A percentile compares a stretch with the other conserved stretches of the same genome.
Conservation (phyloP, 2,113 vertebrate genomes). For the Lycocorax pyrrhopterus region DNA sequence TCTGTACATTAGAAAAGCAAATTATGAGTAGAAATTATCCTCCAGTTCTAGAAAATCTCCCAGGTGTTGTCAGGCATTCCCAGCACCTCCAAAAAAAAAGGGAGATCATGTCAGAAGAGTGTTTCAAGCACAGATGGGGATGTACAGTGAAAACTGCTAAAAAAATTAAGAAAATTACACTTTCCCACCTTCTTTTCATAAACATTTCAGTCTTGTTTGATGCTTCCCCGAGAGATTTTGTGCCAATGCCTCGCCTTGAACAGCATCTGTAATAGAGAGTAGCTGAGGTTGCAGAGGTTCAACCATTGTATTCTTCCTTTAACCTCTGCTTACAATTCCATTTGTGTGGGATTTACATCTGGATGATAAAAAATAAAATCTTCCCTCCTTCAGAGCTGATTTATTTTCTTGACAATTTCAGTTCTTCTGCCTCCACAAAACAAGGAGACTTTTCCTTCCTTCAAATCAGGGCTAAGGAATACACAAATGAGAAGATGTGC, state of each 20-base stretch:
- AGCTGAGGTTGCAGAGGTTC: not conserved
- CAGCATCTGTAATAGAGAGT: not conserved
- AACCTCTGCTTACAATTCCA: not conserved
- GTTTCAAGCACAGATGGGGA: not conserved
- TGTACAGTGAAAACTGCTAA: not conserved
- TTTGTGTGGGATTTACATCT: not conserved
- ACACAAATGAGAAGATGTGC: constrained; percentile 33
- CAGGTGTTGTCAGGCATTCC: not conserved
- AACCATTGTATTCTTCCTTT: not conserved
- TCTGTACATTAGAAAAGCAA: not conserved
- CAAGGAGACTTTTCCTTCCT: not conserved
- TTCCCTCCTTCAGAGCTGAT: not conserved
- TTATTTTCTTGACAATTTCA: not conserved
- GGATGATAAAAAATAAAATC: not conserved
- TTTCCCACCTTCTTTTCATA: not conserved
- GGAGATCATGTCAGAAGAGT: not conserved
- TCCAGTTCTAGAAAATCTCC: not conserved
- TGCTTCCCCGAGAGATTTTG: not conserved
- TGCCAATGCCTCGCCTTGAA: not conserved
- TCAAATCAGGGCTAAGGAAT: not conserved
- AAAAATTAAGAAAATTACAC: not conserved
- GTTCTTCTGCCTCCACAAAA: not conserved
- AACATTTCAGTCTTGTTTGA: not conserved
- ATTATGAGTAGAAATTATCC: not conserved
- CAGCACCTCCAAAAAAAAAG: not conserved